Evolutionary conservation across 2,113 vertebrate species (phyloP).

Genomic region (Corythornis cristatus): DNA sequence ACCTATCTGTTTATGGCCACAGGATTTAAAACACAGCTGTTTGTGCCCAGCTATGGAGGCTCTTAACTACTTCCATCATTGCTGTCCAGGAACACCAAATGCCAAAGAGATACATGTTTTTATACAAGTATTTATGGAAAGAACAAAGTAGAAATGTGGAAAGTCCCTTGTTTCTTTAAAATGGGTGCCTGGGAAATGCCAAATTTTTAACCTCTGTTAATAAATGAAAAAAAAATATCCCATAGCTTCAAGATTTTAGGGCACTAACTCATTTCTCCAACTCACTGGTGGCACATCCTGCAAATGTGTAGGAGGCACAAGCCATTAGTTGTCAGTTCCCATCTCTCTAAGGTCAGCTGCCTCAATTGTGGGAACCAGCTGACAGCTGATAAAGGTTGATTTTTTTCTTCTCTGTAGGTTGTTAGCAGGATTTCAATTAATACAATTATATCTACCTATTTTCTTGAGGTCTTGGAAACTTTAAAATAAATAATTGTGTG

Average conservation of each 20-base stretch:
- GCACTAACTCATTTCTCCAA: background rate
- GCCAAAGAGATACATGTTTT: background rate
- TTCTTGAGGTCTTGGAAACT: constrained; percentile 5
- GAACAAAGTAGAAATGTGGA: background rate
- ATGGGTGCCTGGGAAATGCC: background rate
- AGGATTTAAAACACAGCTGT: background rate
- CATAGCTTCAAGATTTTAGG: constrained; percentile 15
- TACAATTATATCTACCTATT: constrained; percentile 32
- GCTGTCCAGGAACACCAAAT: background rate
- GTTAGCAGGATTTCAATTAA: constrained; percentile 28
- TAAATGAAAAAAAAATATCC: background rate
- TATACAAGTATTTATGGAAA: background rate
- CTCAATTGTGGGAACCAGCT: background rate
- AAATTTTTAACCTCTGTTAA: background rate
- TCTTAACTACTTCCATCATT: background rate
- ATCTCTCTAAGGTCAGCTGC: constrained; percentile 40
- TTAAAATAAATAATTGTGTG: background rate
- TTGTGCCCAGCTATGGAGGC: background rate
- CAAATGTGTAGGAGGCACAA: constrained; percentile 21
- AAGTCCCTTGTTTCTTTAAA: background rate
- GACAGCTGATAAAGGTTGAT: constrained; percentile 37
- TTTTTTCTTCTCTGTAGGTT: background rate
- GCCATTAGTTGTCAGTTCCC: constrained; percentile 48
- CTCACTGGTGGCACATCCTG: background rate
- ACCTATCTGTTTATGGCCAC: background rate